phyloP scores from a whole-genome alignment of 2,888 invertebrate genomes.

The Rhynchonema sp. region DNA sequence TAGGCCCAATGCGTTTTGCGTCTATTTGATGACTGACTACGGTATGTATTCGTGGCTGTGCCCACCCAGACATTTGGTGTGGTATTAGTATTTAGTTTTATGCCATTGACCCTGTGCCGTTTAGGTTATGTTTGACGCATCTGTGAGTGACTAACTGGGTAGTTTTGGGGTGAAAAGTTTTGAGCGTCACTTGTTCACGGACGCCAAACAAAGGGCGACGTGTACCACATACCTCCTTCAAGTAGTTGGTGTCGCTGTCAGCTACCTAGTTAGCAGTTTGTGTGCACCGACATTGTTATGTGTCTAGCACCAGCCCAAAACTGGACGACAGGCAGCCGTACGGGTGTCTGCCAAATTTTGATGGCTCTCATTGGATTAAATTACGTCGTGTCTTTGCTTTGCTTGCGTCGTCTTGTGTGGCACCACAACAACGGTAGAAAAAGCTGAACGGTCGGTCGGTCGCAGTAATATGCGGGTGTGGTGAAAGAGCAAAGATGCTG shows the following conservation, averaged over 20 bases:
- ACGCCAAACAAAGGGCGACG: too few species aligned
- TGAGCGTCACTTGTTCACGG: too few species aligned
- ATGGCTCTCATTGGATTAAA: background rate
- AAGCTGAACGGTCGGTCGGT: too few species aligned
- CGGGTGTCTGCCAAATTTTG: background rate
- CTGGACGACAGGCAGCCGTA: background rate
- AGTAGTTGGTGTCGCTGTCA: too few species aligned
- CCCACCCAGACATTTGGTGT: background rate
- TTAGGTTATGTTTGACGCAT: too few species aligned
- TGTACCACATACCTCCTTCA: too few species aligned
- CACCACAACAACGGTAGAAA: background rate
- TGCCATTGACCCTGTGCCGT: background rate
- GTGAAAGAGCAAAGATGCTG: too few species aligned
- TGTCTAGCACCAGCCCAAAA: background rate
- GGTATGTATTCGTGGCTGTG: background rate
- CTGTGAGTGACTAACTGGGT: too few species aligned
- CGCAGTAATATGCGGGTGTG: too few species aligned
- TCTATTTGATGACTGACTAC: background rate
- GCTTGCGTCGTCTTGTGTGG: background rate
- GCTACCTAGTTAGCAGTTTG: too few species aligned
- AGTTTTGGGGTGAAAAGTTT: too few species aligned
- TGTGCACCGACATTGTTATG: background rate
- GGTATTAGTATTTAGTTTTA: background rate
- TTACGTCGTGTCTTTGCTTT: background rate
- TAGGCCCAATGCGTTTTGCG: background rate